Evolutionary conservation across 2,797 vertebrate genomes (phyloP), one percentile per base, ranked within the genome.

Genomic region (Erpetoichthys calabaricus): DNA sequence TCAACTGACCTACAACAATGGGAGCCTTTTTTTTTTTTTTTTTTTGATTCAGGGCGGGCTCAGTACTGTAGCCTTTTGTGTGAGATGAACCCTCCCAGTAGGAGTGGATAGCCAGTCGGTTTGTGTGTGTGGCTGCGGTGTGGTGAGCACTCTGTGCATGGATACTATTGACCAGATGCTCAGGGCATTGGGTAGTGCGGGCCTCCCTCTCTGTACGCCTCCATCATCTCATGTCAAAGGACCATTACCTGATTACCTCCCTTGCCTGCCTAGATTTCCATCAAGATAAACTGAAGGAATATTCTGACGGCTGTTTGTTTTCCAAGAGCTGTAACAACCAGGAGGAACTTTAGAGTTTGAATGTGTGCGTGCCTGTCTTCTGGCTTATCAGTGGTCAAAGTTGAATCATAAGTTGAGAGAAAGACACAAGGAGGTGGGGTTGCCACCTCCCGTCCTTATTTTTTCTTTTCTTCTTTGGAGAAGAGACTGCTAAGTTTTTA

Each of bases 31-130:
- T 72, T 50, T 70, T 69, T 56, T 8, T 54, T 59, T 70, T 47
- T 70, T 69, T 57, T 41, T 56, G 58, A 63, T 63, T 67, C 73
- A 69, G 67, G 69, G 67, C 69, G 70, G 72, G 68, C 67, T 73
- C 66, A 68, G 67, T 70, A 70, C 70, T 70, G 67, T 71, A 75
- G 70, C 62, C 67, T 74, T 71, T 70, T 75, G 71, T 71, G 70
- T 64, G 62, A 65, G 61, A 60, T 63, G 62, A 70, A 68, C 65
- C 67, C 71, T 72, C 68, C 67, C 70, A 73, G 68, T 68, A 66
- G 68, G 69, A 68, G 70, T 66, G 68, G 57, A 60, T 68, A 73
- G 69, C 63, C 65, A 62, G 67, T 59, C 65, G 45, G 61, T 63
- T 46, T 66, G 70, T 47, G 44, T 67, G 56, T 59, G 56, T 59